phyloP scores from a whole-genome alignment of 2,888 invertebrate genomes.

The Lepetodrilus schrolli region DNA sequence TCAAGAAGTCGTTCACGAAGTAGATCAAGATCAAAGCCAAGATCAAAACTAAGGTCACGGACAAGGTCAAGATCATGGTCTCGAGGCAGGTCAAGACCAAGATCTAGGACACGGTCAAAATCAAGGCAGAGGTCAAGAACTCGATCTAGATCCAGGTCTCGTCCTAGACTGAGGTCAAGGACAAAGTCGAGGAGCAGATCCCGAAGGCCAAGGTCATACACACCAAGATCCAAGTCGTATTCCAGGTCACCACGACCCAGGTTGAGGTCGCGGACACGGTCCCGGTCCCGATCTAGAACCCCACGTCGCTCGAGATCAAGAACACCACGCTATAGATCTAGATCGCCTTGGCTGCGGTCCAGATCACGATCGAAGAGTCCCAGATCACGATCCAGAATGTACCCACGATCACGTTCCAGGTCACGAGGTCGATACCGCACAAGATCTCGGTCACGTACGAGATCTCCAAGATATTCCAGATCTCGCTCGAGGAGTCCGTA shows the following conservation, averaged over 20 bases:
- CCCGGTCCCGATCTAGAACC: constrained; percentile 43
- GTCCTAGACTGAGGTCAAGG: constrained; percentile 32
- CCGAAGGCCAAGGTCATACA: constrained; percentile 30
- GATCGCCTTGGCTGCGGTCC: constrained; percentile 36
- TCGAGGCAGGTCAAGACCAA: constrained; percentile 43
- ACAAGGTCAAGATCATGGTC: constrained; percentile 46
- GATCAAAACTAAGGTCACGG: constrained; percentile 44
- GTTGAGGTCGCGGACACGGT: constrained; percentile 32
- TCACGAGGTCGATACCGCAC: constrained; percentile 46
- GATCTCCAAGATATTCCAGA: constrained; percentile 28
- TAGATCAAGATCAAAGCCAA: constrained; percentile 30
- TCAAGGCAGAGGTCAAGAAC: constrained; percentile 43
- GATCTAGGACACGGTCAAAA: constrained; percentile 41
- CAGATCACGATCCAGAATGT: constrained; percentile 42
- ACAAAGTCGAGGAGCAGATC: constrained; percentile 32
- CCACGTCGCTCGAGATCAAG: constrained; percentile 43
- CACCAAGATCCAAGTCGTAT: constrained; percentile 28
- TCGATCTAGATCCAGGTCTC: constrained; percentile 31
- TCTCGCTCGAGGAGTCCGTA: constrained; percentile 32
- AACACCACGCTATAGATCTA: constrained; percentile 36
- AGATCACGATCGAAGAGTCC: constrained; percentile 40
- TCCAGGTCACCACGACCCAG: constrained; percentile 6
- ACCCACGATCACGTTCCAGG: constrained; percentile 42
- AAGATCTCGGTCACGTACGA: constrained; percentile 24
- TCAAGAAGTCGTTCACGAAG: constrained; percentile 26